These are phyloP conservation scores for Leptocoma aspasia DNA, from an alignment of 2,113 vertebrate genomes.

Conservation along the genomic window DNA sequence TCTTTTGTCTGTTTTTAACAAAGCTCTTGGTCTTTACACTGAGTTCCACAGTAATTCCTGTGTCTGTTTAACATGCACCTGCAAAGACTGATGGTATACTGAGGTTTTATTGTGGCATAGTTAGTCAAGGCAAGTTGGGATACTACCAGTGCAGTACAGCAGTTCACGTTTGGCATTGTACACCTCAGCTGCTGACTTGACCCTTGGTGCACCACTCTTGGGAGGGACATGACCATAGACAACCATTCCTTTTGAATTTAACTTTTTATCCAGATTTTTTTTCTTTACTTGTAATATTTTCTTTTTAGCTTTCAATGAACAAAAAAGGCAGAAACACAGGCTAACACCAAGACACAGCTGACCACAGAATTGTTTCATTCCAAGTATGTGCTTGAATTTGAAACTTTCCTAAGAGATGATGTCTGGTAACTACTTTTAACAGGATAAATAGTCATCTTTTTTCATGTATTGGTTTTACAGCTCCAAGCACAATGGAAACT, in stretches of 20 bases:
- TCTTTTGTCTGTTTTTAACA: background rate
- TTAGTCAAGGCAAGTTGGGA: background rate
- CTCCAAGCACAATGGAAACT: background rate
- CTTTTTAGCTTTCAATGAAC: background rate
- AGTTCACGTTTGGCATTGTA: background rate
- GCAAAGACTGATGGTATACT: background rate
- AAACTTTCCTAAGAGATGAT: background rate
- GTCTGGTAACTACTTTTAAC: background rate
- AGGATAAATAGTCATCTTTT: background rate
- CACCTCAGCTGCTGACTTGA: background rate
- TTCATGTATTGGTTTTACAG: background rate
- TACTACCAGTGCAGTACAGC: background rate
- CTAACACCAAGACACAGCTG: background rate
- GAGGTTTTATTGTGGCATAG: background rate
- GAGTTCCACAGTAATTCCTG: background rate
- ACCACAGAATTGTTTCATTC: background rate
- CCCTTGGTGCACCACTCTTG: background rate
- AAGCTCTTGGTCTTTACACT: background rate
- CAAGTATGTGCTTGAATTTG: background rate
- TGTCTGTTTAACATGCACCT: background rate
- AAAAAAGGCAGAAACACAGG: background rate
- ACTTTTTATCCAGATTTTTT: background rate
- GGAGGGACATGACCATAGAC: background rate
- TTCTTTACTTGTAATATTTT: background rate
- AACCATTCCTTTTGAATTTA: background rate